A percentile compares a stretch with the other conserved stretches of the same genome.
phyloP scores from a whole-genome alignment of 2,113 vertebrate genomes.

The Ceyx melanurus region DNA sequence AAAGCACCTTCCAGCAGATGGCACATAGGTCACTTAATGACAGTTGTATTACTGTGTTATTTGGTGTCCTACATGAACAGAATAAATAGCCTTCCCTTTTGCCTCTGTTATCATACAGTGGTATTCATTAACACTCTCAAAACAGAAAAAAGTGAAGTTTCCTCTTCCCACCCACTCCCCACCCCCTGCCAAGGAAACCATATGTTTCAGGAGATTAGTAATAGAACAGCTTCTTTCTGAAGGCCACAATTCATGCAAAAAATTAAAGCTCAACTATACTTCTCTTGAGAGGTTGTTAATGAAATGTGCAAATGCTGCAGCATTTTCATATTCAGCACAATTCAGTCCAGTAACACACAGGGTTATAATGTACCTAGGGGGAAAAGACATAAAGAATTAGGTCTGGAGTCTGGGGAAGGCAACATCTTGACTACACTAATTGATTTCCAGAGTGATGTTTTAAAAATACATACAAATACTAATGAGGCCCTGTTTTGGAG shows the following conservation, averaged over 20 bases:
- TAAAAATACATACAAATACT: slow-evolving; percentile 37
- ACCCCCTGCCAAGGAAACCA: background rate
- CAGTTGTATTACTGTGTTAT: background rate
- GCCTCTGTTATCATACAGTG: background rate
- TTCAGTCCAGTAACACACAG: background rate
- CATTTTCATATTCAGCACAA: background rate
- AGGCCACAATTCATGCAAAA: background rate
- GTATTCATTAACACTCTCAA: background rate
- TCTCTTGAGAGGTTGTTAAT: background rate
- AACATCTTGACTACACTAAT: slow-evolving; percentile 60
- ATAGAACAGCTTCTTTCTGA: background rate
- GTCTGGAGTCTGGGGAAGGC: slow-evolving; percentile 61
- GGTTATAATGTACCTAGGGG: slow-evolving; percentile 26
- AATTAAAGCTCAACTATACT: background rate
- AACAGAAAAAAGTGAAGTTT: background rate
- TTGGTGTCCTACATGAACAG: background rate
- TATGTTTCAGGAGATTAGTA: background rate
- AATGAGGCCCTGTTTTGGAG: slow-evolving; percentile 2
- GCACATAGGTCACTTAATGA: background rate
- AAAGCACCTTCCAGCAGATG: background rate
- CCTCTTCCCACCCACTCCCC: background rate
- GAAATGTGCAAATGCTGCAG: background rate
- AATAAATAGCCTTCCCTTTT: background rate
- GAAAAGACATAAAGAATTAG: slow-evolving; percentile 45
- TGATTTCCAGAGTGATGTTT: slow-evolving; percentile 48